phyloP scores from a whole-genome alignment of 2,797 vertebrate genomes.

The Cossypha dichroa region DNA sequence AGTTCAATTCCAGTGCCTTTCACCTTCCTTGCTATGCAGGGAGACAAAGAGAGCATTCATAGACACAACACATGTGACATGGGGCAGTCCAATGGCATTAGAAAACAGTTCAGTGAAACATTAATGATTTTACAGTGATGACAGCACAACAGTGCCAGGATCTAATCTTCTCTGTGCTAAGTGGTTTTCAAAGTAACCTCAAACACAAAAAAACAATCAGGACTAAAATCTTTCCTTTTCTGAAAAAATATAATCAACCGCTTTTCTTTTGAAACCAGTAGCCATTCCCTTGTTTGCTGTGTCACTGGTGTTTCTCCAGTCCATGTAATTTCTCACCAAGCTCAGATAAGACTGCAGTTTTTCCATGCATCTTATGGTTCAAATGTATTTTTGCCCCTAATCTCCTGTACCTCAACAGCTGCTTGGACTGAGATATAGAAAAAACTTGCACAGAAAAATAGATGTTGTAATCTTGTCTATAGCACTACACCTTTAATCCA shows the following conservation, averaged over 20 bases:
- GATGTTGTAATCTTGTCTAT: background rate
- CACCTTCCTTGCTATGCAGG: background rate
- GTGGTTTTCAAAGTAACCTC: background rate
- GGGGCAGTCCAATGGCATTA: constrained; percentile 33
- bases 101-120: constrained; percentile 33
- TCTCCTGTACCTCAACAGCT: background rate
- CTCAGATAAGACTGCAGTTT: background rate
- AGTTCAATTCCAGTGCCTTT: constrained; percentile 16
- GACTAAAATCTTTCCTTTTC: background rate
- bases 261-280: background rate
- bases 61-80: constrained; percentile 21
- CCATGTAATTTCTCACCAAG: background rate
- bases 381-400: background rate
- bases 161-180: background rate
- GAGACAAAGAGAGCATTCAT: constrained; percentile 63
- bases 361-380: background rate
- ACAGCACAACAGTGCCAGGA: background rate
- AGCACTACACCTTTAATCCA: background rate
- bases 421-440: background rate
- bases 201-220: background rate
- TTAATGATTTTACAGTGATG: constrained; percentile 44
- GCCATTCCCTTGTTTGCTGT: background rate
- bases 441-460: background rate
- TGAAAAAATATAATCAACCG: background rate
- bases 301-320: background rate